Conservation (phyloP, 2,797 vertebrate species). For the Pterois miles region DNA sequence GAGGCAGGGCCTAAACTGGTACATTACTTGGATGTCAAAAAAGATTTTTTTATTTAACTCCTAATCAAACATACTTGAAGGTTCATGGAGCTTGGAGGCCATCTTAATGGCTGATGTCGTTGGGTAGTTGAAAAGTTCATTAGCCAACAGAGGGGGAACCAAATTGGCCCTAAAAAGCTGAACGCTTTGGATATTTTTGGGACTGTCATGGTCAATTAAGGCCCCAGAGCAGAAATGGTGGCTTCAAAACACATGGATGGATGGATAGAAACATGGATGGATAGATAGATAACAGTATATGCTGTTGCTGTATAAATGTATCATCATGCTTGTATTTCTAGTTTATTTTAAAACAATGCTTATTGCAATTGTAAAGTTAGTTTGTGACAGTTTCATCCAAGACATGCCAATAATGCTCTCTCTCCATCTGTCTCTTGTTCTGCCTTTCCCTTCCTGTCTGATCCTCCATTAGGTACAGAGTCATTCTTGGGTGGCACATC, state of each 20-base stretch:
- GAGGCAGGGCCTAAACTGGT: not conserved
- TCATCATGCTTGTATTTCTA: not conserved
- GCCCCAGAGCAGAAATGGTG: not conserved
- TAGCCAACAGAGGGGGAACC: slow-evolving; percentile 8
- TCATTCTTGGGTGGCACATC: slow-evolving; percentile 98
- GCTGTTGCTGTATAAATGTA: not conserved
- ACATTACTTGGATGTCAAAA: not conserved
- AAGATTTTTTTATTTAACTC: not conserved
- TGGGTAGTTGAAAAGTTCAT: slow-evolving; percentile 20
- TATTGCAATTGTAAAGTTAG: not conserved
- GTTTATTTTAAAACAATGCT: not conserved
- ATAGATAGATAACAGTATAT: not conserved
- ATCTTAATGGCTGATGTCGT: slow-evolving; percentile 2
- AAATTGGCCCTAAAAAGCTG: slow-evolving; percentile 5
- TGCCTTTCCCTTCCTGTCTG: slow-evolving; percentile 20
- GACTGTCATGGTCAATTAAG: slow-evolving; percentile 1
- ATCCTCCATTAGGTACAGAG: slow-evolving; percentile 90
- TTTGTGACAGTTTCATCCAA: slow-evolving; percentile 4
- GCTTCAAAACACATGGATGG: not conserved
- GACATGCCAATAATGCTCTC: slow-evolving; percentile 6
- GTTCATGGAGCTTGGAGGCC: not conserved
- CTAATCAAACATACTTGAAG: not conserved
- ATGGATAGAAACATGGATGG: not conserved
- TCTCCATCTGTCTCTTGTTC: slow-evolving; percentile 12
- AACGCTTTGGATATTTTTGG: slow-evolving; percentile 17